Percentiles rank a stretch among this genome's conserved stretches.
These are phyloP conservation scores for Pomatorhinus ruficollis DNA, from an alignment of 2,113 vertebrate genomes.

Conservation along the genomic window DNA sequence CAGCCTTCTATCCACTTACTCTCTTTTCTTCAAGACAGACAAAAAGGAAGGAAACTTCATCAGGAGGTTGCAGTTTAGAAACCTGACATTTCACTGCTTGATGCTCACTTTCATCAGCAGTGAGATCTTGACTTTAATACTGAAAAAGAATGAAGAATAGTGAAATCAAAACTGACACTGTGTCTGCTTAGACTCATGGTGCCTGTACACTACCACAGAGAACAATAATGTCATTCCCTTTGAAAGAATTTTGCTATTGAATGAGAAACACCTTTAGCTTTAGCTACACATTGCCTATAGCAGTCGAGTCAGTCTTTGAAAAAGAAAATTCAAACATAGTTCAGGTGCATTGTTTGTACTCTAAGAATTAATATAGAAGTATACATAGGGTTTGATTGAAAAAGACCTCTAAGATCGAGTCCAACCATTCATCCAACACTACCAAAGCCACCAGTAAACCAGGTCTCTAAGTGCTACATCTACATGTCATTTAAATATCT, in stretches of 20 bases:
- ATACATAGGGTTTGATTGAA: background rate
- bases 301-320: background rate
- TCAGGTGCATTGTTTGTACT: background rate
- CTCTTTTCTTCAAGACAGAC: slow-evolving; percentile 35
- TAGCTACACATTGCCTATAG: background rate
- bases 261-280: background rate
- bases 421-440: background rate
- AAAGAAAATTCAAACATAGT: background rate
- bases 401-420: rapidly evolving
- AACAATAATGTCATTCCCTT: background rate
- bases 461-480: too few species aligned
- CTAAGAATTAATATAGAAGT: background rate
- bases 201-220: background rate
- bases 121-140: background rate
- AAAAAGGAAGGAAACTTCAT: slow-evolving; percentile 27
- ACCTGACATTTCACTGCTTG: slow-evolving; percentile 29
- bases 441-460: background rate
- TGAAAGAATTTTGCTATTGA: background rate
- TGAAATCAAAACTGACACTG: background rate
- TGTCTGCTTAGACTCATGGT: background rate
- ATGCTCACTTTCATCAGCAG: slow-evolving; percentile 32
- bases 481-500: background rate
- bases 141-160: slow-evolving; percentile 5
- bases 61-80: background rate
- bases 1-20: background rate